Percentiles rank a stretch among this genome's conserved stretches.
Conservation (phyloP, 2,888 invertebrate species). For the Rhogogaster chlorosoma region DNA sequence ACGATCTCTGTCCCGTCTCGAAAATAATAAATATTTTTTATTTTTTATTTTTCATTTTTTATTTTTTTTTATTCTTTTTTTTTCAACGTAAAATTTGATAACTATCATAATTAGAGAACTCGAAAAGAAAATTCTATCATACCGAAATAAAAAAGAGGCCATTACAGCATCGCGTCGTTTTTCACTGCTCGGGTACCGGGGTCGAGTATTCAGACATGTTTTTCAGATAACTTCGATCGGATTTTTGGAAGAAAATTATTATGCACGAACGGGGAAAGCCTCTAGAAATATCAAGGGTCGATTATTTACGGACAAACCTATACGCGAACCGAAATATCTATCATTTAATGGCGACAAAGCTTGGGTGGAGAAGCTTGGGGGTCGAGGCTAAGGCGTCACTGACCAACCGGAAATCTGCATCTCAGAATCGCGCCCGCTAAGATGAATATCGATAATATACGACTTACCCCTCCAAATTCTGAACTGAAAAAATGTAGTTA, state of each 20-base stretch:
- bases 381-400: neutral
- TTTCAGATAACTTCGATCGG: neutral
- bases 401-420: neutral
- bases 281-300: neutral
- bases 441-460: neutral
- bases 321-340: neutral
- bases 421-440: neutral
- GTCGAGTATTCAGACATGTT: neutral
- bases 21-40: no score
- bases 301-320: neutral
- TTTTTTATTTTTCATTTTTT: neutral
- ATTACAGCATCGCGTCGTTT: neutral
- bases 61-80: neutral
- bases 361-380: neutral
- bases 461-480: neutral
- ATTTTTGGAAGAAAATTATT: neutral
- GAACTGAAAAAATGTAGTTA: neutral
- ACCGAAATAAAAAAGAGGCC: neutral
- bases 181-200: neutral
- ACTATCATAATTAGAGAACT: neutral
- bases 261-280: no score
- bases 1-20: neutral
- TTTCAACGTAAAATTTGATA: neutral
- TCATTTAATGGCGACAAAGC: neutral
- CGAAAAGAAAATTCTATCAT: neutral